Percentiles rank a stretch among this genome's conserved stretches.
phyloP scores from a whole-genome alignment of 2,797 vertebrate genomes.

The Anomalospiza imberbis region DNA sequence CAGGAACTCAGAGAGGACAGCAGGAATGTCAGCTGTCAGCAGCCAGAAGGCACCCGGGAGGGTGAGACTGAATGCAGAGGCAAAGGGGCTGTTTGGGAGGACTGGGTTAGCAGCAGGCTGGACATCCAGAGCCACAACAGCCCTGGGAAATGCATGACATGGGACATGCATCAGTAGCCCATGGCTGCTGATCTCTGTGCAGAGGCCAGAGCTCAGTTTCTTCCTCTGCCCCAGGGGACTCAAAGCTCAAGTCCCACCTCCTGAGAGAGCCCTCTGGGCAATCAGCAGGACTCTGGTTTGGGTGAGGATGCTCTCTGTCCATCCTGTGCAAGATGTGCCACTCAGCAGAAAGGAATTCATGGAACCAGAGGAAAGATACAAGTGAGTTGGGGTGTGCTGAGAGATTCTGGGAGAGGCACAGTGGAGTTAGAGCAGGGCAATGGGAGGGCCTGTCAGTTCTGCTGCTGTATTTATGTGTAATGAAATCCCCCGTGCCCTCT shows the following conservation, averaged over 20 bases:
- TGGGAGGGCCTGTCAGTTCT: neutral
- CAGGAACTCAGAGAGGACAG: neutral
- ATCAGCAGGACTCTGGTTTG: neutral
- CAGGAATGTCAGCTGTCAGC: neutral
- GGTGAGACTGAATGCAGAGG: neutral
- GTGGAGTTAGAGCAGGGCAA: neutral
- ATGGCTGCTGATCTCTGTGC: neutral
- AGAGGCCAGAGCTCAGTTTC: slow-evolving; percentile 40
- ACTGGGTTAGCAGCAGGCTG: neutral
- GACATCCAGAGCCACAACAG: neutral
- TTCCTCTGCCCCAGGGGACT: slow-evolving; percentile 5
- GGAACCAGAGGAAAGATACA: neutral
- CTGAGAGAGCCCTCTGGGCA: neutral
- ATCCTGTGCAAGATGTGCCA: slow-evolving; percentile 11
- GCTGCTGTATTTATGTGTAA: neutral
- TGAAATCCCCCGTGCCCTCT: neutral
- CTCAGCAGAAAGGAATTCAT: slow-evolving; percentile 52
- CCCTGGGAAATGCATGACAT: slow-evolving; percentile 57
- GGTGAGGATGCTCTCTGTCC: slow-evolving; percentile 29
- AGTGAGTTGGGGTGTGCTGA: neutral
- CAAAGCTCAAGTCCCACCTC: neutral
- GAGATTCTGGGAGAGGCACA: neutral
- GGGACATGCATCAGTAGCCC: neutral
- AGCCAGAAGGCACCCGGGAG: neutral
- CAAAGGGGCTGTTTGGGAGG: neutral